A percentile compares a stretch with the other conserved stretches of the same genome.
Conservation (phyloP, 2,888 invertebrate genomes). For the Calameuta pallipes region DNA sequence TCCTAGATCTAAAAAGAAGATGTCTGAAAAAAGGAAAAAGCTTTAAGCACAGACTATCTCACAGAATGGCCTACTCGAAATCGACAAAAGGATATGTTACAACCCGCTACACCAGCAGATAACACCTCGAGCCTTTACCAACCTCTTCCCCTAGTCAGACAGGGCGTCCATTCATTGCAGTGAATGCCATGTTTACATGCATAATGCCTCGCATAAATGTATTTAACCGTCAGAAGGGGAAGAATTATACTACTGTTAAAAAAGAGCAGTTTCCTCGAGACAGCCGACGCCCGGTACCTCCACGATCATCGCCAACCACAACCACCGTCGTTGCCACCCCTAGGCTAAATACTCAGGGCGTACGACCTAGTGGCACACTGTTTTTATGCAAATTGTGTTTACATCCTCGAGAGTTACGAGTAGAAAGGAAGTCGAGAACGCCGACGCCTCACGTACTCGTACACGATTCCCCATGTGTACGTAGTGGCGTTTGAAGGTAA, state of each 20-base stretch:
- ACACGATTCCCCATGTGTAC: not conserved
- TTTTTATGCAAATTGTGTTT: constrained; percentile 66
- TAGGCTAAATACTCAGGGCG: constrained; percentile 48
- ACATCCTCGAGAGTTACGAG: constrained; percentile 43
- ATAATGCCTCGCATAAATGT: constrained; percentile 49
- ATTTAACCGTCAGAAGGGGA: constrained; percentile 44
- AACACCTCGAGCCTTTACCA: not conserved
- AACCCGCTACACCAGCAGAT: not conserved
- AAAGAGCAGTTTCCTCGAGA: constrained; percentile 45
- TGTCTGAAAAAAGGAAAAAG: not conserved
- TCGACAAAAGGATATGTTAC: not conserved
- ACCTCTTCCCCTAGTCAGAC: not conserved
- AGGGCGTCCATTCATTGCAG: constrained; percentile 47
- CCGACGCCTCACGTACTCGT: not conserved
- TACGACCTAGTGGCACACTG: constrained; percentile 64
- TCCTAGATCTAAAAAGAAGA: not conserved
- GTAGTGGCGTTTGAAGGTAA: not conserved
- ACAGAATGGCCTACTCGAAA: not conserved
- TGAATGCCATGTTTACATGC: constrained; percentile 51
- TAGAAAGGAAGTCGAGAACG: constrained; percentile 7
- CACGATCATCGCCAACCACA: not conserved
- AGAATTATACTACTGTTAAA: constrained; percentile 51
- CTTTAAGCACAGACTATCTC: not conserved
- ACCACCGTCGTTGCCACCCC: not conserved
- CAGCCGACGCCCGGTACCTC: not conserved